Base-by-base conservation (phyloP, 2,113 vertebrate species). In the Octodon degus region DNA sequence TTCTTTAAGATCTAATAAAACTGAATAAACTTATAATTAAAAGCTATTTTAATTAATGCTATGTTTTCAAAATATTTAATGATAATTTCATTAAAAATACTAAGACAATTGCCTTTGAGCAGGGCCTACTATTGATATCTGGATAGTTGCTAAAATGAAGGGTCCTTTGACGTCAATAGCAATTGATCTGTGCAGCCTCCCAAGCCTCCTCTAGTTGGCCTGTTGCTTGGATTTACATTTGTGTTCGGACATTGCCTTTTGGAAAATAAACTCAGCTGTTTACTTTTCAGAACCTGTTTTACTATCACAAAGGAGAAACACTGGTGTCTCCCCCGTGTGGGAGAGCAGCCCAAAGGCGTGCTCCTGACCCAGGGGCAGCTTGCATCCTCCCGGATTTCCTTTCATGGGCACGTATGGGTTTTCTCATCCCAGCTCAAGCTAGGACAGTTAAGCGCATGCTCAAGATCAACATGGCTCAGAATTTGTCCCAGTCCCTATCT, bases 401-500 rank as follows among this genome's bases (percentile, higher is more conserved):
- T 95, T 79, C 19, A 58, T 82, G n/a, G 82, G 50, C 60, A 14
- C n/a, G 37, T 55, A 13, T n/a, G 63, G 50, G 53, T 86, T 96
- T 97, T 74, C 34, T 94, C 68, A 30, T 86, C 70, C 40, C 37
- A 67, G 63, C 17, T 55, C 79, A 80, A 92, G 27, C 62, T 87
- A 47, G 40, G 81, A 95, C 95, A 81, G 92, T 89, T 93, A 92
- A 89, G 88, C 93, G 47, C 77, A 83, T 96, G 79, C 87, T 94
- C 92, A 93, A 47, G 96, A 81, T 60, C 53, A 68, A 50, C 9
- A 37, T 68, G 58, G 67, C 86, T 95, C 68, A 94, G 94, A 96
- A 96, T 94, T 95, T 70, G 95, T 97, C 97, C 93, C 91, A 96
- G 96, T 86, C 96, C 94, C 96, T 87, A 94, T 94, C 19, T 86